Base-by-base conservation (phyloP, 37 sponge, comb jelly and placozoan genomes). In the Bolinopsis microptera region DNA sequence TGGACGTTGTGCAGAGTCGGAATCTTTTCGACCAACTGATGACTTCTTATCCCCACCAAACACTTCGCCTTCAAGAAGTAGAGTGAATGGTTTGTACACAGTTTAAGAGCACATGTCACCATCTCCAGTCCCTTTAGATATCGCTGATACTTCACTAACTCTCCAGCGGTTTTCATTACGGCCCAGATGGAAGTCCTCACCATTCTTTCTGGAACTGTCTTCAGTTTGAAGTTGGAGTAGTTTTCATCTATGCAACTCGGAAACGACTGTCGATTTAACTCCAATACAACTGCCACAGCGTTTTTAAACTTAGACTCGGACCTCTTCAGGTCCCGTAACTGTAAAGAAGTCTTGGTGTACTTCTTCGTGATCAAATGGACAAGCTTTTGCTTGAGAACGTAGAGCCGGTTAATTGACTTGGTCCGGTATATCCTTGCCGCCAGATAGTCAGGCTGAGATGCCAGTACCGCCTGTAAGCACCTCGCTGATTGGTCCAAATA, bases 171-270 rank as follows among this genome's bases (percentile, higher is more conserved):
- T 18, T 77, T 77, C 80, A 77, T 77, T 18, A 77, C 18, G 21
- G 35, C 80, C 80, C 80, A 77, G 22, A 77, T 77, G 0, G 80
- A 77, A 27, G 35, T 32, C 3, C 80, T 28, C 3, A 77, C 37
- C 18, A 35, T 32, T 32, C 5, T 32, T 18, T 35, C 34, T 1
- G 80, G 80, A 1, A 77, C 3, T 77, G 36, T 77, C 80, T 34
- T 77, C 80, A 77, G 3, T 18, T 77, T 77, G 21, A 77, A 77
- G 32, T 77, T 77, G 80, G 80, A 77, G 80, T 32, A 77, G 80
- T 34, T 77, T 18, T 77, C 80, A 22, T 27, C 33, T n/a, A 2
- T 2, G 27, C 0, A 5, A 34, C 80, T 77, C 37, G 80, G 32
- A 18, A 0, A 16, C 0, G 1, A 36, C 35, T 13, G 36, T 1